A percentile compares a stretch with the other conserved stretches of the same genome.
phyloP scores from a whole-genome alignment of 2,113 vertebrate species.

The Manacus vitellinus region DNA sequence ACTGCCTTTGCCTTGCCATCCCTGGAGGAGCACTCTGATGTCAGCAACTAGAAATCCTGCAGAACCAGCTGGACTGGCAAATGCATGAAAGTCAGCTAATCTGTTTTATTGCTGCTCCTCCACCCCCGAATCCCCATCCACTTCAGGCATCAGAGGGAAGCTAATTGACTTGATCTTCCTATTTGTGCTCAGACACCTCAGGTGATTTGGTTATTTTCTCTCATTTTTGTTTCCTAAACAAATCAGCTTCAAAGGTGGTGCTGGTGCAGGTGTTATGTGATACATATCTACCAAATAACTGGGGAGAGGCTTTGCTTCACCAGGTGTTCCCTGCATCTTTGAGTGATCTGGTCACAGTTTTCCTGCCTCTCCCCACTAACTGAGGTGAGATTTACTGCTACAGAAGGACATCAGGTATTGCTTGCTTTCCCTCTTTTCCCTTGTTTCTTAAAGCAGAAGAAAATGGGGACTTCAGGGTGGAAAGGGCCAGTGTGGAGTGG shows the following conservation, averaged over 20 bases:
- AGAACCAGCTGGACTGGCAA: background rate
- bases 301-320: background rate
- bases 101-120: slow-evolving; percentile 5
- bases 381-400: background rate
- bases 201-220: slow-evolving; percentile 14
- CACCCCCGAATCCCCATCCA: background rate
- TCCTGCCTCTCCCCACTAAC: background rate
- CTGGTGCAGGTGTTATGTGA: background rate
- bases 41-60: slow-evolving; percentile 38
- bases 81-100: background rate
- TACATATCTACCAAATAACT: background rate
- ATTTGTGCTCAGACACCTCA: background rate
- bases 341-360: background rate
- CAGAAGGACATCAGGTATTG: background rate
- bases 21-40: background rate
- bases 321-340: background rate
- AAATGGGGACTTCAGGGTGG: background rate
- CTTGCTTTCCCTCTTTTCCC: background rate
- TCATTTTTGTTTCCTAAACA: slow-evolving; percentile 35
- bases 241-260: background rate
- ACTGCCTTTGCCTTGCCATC: background rate
- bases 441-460: background rate
- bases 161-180: slow-evolving; percentile 21
- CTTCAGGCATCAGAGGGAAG: slow-evolving; percentile 1
- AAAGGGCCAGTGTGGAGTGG: background rate